Evolutionary conservation across 1,140 invertebrate species (phyloP).

Genomic region (Drosophila sp.): DNA sequence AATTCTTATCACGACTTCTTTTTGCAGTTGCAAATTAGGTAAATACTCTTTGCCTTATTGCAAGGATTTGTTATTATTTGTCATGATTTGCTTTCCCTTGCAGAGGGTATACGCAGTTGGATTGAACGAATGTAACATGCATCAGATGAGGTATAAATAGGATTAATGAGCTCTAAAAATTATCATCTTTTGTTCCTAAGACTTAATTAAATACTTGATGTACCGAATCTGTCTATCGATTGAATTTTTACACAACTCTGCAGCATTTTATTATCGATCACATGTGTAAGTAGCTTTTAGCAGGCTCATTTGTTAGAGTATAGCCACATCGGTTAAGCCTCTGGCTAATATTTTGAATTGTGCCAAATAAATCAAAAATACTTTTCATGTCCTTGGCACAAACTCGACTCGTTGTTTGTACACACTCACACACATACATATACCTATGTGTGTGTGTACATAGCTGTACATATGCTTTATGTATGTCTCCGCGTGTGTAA

Average conservation of each 20-base stretch:
- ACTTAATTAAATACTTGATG: no score
- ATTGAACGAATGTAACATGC: no score
- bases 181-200: no score
- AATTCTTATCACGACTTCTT: neutral
- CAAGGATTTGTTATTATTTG: conserved; percentile 13
- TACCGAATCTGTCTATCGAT: no score
- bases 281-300: no score
- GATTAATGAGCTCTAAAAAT: no score
- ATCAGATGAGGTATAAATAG: no score
- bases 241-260: no score
- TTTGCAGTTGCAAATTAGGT: conserved; percentile 1
- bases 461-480: conserved; percentile 6
- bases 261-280: no score
- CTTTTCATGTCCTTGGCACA: conserved; percentile 18
- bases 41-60: conserved; percentile 10
- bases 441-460: neutral
- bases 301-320: neutral
- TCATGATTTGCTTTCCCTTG: neutral
- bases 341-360: conserved; percentile 5
- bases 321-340: neutral
- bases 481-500: neutral
- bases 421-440: neutral
- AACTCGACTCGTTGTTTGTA: conserved; percentile 19
- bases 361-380: conserved; percentile 22
- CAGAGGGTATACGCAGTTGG: neutral